Evolutionary conservation across 2,797 vertebrate species (phyloP).

Genomic region (Alosa sapidissima): DNA sequence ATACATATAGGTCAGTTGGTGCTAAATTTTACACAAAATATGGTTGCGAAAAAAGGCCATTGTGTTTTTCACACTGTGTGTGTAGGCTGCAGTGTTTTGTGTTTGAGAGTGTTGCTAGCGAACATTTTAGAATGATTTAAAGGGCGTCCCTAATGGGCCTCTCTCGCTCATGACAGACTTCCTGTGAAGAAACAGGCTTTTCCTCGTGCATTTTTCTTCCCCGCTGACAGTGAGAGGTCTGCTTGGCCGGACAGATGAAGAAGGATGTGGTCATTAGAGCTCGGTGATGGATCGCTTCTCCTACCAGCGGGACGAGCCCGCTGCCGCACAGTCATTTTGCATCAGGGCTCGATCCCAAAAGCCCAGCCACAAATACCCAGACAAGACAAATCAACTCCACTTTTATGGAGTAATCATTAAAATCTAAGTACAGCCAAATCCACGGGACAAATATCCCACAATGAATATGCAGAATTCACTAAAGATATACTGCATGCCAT

Average conservation of each 20-base stretch:
- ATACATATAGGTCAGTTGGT: background rate
- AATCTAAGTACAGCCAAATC: conserved; percentile 20
- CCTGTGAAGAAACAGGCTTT: conserved; percentile 15
- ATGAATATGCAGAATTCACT: conserved; percentile 4
- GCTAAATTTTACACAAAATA: background rate
- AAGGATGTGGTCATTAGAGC: conserved; percentile 20
- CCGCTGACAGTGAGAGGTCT: conserved; percentile 19
- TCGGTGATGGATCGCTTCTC: conserved; percentile 9
- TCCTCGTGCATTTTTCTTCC: background rate
- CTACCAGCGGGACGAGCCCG: background rate
- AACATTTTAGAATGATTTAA: conserved; percentile 20
- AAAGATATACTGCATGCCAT: conserved; percentile 6
- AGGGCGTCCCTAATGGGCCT: conserved; percentile 1
- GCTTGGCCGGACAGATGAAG: conserved; percentile 20
- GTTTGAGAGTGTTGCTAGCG: conserved; percentile 8
- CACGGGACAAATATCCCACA: background rate
- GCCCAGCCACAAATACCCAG: conserved; percentile 13
- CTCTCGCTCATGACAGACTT: conserved; percentile 13
- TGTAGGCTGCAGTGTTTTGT: background rate
- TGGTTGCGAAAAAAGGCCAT: background rate
- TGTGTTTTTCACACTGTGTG: background rate
- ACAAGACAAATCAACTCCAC: conserved; percentile 22
- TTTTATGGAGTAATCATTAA: conserved; percentile 23
- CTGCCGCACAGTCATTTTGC: conserved; percentile 8
- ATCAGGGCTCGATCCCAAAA: conserved; percentile 3